These are phyloP conservation scores for Seira ritae DNA, from an alignment of 2,888 invertebrate genomes.

Conservation along the genomic window DNA sequence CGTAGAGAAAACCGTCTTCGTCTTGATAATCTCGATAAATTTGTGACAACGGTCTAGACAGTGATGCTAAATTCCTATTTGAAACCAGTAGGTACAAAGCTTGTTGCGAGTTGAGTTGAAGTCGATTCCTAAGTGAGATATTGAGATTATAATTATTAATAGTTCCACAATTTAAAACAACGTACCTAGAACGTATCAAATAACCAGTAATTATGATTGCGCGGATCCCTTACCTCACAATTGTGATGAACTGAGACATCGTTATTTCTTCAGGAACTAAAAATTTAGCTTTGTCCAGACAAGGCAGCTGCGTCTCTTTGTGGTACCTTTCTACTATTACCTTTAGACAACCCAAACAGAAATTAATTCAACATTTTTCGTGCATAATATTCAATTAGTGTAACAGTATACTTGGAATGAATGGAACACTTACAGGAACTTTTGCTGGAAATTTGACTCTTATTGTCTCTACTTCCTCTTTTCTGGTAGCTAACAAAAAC, in stretches of 20 bases:
- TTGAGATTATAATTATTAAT: too few relatives aligned
- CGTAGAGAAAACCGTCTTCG: constrained; percentile 90
- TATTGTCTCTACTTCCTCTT: constrained; percentile 87
- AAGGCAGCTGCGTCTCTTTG: constrained; percentile 86
- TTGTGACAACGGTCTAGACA: constrained; percentile 88
- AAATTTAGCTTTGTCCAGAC: constrained; percentile 90
- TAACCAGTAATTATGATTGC: neutral
- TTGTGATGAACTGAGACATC: constrained; percentile 90
- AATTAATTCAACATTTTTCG: constrained; percentile 27
- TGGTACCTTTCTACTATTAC: constrained; percentile 89
- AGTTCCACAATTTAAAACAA: too few relatives aligned
- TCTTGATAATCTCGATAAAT: constrained; percentile 86
- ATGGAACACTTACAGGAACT: constrained; percentile 83
- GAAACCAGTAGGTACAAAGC: constrained; percentile 89
- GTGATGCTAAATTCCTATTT: constrained; percentile 87
- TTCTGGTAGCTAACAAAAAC: constrained; percentile 80
- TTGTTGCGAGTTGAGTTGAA: constrained; percentile 81
- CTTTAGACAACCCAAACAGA: constrained; percentile 76
- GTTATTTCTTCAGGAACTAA: constrained; percentile 92
- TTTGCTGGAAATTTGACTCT: constrained; percentile 86
- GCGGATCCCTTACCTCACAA: constrained; percentile 83
- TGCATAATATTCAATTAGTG: neutral
- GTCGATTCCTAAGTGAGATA: constrained; percentile 80
- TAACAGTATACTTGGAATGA: constrained; percentile 17
- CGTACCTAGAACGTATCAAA: constrained; percentile 23